A percentile compares a stretch with the other conserved stretches of the same genome.
phyloP scores from a whole-genome alignment of 2,113 vertebrate genomes.

The Zeus faber region DNA sequence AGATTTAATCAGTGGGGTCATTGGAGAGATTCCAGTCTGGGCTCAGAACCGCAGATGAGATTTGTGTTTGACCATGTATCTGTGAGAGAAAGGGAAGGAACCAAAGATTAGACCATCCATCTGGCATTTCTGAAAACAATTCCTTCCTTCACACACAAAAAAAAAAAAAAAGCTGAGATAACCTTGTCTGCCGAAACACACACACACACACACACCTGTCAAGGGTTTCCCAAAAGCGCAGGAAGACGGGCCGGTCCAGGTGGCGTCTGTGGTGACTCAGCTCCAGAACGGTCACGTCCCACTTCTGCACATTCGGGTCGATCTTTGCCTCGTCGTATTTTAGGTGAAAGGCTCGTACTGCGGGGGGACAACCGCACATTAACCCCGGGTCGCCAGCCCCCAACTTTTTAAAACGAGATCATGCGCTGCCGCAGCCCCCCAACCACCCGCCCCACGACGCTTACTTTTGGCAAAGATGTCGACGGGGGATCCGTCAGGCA shows the following conservation, averaged over 20 bases:
- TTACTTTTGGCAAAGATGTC: conserved; percentile 99
- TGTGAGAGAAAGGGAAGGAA: conserved; percentile 44
- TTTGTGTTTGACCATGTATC: conserved; percentile 99
- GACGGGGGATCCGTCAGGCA: conserved; percentile 96
- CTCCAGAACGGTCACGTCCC: conserved; percentile 96
- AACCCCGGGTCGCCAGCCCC: too few relatives aligned
- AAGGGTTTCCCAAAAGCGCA: conserved; percentile 96
- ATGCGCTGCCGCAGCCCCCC: too few relatives aligned
- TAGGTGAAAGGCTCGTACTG: conserved; percentile 98
- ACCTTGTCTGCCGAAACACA: too few relatives aligned
- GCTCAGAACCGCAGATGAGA: conserved; percentile 96
- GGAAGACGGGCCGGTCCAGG: conserved; percentile 92
- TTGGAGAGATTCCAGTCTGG: conserved; percentile 24
- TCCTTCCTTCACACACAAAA: too few relatives aligned
- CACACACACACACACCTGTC: conserved; percentile 81
- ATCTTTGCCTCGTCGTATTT: conserved; percentile 95
- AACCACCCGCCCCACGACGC: too few relatives aligned
- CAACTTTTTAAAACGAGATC: too few relatives aligned
- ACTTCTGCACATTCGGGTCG: conserved; percentile 97
- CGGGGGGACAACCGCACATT: too few relatives aligned
- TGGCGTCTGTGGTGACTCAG: conserved; percentile 96
- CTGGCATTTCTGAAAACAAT: too few relatives aligned
- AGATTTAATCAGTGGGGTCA: conserved; percentile 17
- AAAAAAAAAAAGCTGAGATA: too few relatives aligned
- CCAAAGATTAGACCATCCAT: too few relatives aligned